Conservation (phyloP, 2,113 vertebrate species). For the Grallaria varia region DNA sequence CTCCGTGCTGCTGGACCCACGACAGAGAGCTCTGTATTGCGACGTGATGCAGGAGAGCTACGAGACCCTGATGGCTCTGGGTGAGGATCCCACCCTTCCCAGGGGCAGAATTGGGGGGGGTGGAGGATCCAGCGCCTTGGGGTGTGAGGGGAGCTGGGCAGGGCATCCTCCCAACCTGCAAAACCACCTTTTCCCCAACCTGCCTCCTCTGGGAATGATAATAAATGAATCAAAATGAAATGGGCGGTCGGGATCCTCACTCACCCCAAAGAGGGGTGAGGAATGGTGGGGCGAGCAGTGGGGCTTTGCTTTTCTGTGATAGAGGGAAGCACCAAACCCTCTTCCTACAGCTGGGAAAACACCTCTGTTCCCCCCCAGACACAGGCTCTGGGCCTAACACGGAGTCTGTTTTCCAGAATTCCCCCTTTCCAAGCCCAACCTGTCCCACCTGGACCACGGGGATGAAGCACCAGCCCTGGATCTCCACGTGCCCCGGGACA, state of each 20-base stretch:
- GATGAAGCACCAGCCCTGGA: background rate
- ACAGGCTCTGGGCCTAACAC: background rate
- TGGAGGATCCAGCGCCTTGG: too few relatives aligned
- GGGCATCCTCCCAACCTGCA: too few relatives aligned
- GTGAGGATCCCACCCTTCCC: background rate
- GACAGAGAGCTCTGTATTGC: background rate
- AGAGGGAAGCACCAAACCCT: background rate
- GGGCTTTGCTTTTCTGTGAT: background rate
- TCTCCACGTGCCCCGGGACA: background rate
- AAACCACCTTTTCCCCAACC: too few relatives aligned
- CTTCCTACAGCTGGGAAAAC: background rate
- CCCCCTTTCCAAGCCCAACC: background rate
- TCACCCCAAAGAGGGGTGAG: too few relatives aligned
- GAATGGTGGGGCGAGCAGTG: too few relatives aligned
- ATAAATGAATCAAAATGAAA: too few relatives aligned
- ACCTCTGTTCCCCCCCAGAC: background rate
- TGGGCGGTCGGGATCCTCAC: too few relatives aligned
- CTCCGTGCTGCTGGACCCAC: background rate
- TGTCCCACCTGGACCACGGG: background rate
- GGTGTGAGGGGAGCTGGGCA: too few relatives aligned
- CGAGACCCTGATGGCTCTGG: background rate
- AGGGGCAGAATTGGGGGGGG: too few relatives aligned
- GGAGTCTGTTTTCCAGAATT: conserved; percentile 8
- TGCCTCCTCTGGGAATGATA: too few relatives aligned
- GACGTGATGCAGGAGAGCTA: conserved; percentile 29